Percentiles rank a stretch among this genome's conserved stretches.
Evolutionary conservation across 2,888 invertebrate genomes (phyloP).

Genomic region (Suillia variegata): DNA sequence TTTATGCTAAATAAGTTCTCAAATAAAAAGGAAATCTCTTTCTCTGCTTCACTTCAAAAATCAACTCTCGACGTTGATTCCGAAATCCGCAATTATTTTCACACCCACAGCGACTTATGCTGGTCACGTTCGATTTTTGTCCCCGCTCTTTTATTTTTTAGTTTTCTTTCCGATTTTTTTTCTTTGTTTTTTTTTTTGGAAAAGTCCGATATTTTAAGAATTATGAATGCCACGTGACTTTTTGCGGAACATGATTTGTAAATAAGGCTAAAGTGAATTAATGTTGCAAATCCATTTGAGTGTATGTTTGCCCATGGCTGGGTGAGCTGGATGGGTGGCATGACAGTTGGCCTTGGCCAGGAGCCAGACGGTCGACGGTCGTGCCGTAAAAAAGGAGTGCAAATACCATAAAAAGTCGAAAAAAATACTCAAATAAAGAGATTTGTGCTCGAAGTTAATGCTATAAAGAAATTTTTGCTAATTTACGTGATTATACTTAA

Average conservation of each 20-base stretch:
- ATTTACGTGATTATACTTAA: conserved; percentile 19
- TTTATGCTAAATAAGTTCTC: too few species aligned
- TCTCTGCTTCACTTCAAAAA: too few species aligned
- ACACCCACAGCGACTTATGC: background rate
- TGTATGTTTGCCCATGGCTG: background rate
- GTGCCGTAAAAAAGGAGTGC: conserved; percentile 4
- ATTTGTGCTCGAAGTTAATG: conserved; percentile 7
- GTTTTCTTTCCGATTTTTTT: background rate
- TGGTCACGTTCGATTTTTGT: background rate
- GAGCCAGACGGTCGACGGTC: conserved; percentile 17
- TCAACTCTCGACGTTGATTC: background rate
- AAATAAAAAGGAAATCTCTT: too few species aligned
- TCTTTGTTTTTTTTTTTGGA: background rate
- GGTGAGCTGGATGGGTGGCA: background rate
- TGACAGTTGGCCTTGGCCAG: conserved; percentile 24
- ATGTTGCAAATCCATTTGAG: conserved; percentile 31
- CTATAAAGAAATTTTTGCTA: conserved; percentile 3
- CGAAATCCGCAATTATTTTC: background rate
- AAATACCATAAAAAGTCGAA: conserved; percentile 18
- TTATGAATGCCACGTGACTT: conserved; percentile 59
- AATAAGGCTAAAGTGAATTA: conserved; percentile 36
- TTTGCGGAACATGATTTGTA: conserved; percentile 39
- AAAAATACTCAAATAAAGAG: conserved; percentile 21
- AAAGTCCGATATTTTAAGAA: conserved; percentile 54
- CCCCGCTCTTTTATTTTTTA: background rate